phyloP scores from a whole-genome alignment of 2,797 vertebrate genomes.

The Myotis planiceps region DNA sequence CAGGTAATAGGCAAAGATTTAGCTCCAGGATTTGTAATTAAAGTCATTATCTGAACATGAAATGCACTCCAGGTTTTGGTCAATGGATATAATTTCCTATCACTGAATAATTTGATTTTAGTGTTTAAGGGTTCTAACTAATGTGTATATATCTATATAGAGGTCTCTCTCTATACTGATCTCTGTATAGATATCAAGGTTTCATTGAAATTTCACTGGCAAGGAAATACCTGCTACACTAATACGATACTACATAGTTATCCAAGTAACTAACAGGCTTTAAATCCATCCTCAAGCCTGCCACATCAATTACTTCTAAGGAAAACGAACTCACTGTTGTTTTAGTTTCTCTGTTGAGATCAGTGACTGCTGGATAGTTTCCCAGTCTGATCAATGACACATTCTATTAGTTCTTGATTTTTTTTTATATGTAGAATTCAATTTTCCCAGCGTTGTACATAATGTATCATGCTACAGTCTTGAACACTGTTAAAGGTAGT shows the following conservation, averaged over 20 bases:
- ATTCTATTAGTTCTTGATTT: conserved; percentile 76
- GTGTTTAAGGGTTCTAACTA: conserved; percentile 76
- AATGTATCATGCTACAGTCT: conserved; percentile 88
- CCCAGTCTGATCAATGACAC: conserved; percentile 85
- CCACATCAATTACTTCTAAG: conserved; percentile 74
- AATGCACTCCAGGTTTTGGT: conserved; percentile 69
- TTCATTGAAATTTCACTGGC: conserved; percentile 81
- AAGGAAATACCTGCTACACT: conserved; percentile 80
- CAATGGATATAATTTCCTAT: conserved; percentile 74
- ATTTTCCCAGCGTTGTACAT: conserved; percentile 86
- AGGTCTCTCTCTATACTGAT: conserved; percentile 41
- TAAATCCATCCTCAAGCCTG: conserved; percentile 75
- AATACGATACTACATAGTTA: conserved; percentile 72
- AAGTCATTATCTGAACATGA: conserved; percentile 94
- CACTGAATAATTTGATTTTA: conserved; percentile 78
- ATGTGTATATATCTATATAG: conserved; percentile 74
- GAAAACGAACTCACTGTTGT: conserved; percentile 68
- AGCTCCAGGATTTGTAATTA: conserved; percentile 95
- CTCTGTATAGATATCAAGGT: conserved; percentile 78
- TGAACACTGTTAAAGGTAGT: conserved; percentile 86
- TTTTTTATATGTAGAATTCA: conserved; percentile 77
- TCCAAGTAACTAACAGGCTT: conserved; percentile 72
- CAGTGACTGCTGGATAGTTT: conserved; percentile 79
- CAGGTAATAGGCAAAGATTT: conserved; percentile 96
- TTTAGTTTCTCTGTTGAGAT: conserved; percentile 85